A percentile compares a stretch with the other conserved stretches of the same genome.
These are phyloP conservation scores for Pediacus dermestoides DNA, from an alignment of 2,888 invertebrate genomes.

Conservation along the genomic window DNA sequence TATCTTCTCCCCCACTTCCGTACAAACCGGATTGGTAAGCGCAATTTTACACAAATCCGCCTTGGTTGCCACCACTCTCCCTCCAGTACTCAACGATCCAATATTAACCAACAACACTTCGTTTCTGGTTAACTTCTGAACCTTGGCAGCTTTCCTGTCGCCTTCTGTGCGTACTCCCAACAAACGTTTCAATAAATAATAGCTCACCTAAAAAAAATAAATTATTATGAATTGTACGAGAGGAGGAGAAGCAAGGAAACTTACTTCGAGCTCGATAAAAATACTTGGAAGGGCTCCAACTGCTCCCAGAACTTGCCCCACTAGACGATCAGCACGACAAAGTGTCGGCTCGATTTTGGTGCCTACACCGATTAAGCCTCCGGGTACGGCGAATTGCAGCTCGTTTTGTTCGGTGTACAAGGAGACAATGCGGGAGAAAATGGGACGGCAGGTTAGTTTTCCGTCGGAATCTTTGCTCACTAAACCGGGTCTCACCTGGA, in stretches of 20 bases:
- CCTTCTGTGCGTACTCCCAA: constrained; percentile 98
- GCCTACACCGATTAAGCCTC: constrained; percentile 98
- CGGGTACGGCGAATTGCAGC: constrained; percentile 97
- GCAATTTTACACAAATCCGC: constrained; percentile 97
- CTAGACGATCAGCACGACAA: constrained; percentile 96
- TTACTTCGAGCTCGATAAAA: constrained; percentile 94
- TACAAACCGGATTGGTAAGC: constrained; percentile 96
- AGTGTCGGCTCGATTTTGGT: constrained; percentile 99
- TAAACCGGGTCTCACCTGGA: constrained; percentile 81
- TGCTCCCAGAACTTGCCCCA: constrained; percentile 89
- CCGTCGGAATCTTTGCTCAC: constrained; percentile 97
- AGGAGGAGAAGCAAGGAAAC: constrained; percentile 6
- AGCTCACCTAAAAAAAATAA: constrained; percentile 58
- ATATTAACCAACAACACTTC: constrained; percentile 97
- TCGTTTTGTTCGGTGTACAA: constrained; percentile 98
- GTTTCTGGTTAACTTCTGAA: constrained; percentile 84
- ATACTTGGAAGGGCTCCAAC: constrained; percentile 96
- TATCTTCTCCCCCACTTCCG: constrained; percentile 97
- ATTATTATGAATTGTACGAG: constrained; percentile 1
- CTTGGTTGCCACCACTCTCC: constrained; percentile 89
- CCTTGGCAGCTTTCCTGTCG: constrained; percentile 98
- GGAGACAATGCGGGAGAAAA: constrained; percentile 95
- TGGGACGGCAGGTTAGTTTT: constrained; percentile 91
- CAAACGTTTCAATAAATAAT: constrained; percentile 90
- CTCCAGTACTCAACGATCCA: constrained; percentile 97